These are phyloP conservation scores for Microctenopoma lineatum DNA, from an alignment of 2,797 vertebrate species.

Conservation along the genomic window DNA sequence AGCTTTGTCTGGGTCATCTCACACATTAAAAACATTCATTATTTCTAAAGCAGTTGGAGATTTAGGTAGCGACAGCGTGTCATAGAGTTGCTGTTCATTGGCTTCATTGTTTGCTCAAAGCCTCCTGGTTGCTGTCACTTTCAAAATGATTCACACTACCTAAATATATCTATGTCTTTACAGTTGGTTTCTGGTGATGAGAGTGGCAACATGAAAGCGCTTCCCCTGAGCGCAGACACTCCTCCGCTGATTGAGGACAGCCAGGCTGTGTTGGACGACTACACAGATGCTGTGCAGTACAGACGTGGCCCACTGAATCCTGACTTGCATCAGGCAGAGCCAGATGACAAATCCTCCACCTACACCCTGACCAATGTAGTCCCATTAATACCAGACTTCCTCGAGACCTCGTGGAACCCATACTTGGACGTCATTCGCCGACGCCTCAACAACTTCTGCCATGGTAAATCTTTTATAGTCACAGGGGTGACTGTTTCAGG, in stretches of 20 bases:
- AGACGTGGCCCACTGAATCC: constrained; percentile 73
- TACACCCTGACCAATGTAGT: constrained; percentile 81
- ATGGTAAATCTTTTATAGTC: constrained; percentile 73
- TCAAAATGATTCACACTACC: background rate
- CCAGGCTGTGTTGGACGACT: constrained; percentile 76
- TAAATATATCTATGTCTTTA: no score
- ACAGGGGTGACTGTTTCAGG: constrained; percentile 74
- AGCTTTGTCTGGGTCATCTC: background rate
- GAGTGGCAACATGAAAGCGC: constrained; percentile 70
- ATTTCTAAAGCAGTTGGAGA: background rate
- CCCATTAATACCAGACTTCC: constrained; percentile 65
- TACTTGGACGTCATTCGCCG: constrained; percentile 70
- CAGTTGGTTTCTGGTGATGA: constrained; percentile 75
- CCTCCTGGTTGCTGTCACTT: background rate
- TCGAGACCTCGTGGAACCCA: constrained; percentile 70
- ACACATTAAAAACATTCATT: no score
- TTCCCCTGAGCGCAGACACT: constrained; percentile 64
- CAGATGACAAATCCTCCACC: constrained; percentile 78
- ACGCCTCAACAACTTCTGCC: constrained; percentile 83
- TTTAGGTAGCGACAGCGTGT: background rate
- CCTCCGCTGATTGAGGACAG: constrained; percentile 73
- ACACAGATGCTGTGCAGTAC: constrained; percentile 71
- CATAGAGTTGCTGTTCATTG: background rate
- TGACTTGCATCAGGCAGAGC: constrained; percentile 76
- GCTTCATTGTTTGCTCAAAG: background rate